These are phyloP conservation scores for Stegastes partitus DNA, from an alignment of 2,113 vertebrate genomes.

Conservation along the genomic window DNA sequence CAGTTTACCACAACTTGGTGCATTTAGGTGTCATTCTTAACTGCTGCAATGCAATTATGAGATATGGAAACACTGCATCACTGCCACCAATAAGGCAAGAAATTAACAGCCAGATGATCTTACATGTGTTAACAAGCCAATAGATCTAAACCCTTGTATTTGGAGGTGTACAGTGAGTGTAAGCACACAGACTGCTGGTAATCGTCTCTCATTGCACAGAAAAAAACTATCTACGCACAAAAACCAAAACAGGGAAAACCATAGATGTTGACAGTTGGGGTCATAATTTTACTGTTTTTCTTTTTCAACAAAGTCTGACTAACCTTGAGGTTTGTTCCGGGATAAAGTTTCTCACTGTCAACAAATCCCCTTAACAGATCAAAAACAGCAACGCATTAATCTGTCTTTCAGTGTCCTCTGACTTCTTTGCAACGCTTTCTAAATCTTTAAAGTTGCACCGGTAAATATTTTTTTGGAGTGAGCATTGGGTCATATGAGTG, in stretches of 20 bases:
- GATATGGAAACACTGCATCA: background rate
- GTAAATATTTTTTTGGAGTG: background rate
- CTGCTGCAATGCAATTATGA: background rate
- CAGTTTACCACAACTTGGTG: background rate
- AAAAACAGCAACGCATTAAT: background rate
- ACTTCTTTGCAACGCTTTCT: background rate
- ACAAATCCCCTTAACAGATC: constrained; percentile 14
- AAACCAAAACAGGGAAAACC: too few species aligned
- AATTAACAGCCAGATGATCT: background rate
- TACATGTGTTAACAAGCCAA: too few species aligned
- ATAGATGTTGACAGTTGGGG: too few species aligned
- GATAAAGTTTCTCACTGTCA: background rate
- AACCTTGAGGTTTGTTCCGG: too few species aligned
- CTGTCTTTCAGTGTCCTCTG: background rate
- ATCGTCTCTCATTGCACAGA: too few species aligned
- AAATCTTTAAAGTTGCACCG: background rate
- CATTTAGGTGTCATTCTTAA: background rate
- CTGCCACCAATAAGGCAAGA: background rate
- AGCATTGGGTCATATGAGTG: too few species aligned
- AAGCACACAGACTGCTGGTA: too few species aligned
- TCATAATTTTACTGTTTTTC: too few species aligned
- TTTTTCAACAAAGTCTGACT: too few species aligned
- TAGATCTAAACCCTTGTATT: too few species aligned
- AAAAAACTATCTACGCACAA: too few species aligned
- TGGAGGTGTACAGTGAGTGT: too few species aligned